These are phyloP conservation scores for Mercenaria mercenaria DNA, from an alignment of 1,140 invertebrate genomes.

Conservation along the genomic window DNA sequence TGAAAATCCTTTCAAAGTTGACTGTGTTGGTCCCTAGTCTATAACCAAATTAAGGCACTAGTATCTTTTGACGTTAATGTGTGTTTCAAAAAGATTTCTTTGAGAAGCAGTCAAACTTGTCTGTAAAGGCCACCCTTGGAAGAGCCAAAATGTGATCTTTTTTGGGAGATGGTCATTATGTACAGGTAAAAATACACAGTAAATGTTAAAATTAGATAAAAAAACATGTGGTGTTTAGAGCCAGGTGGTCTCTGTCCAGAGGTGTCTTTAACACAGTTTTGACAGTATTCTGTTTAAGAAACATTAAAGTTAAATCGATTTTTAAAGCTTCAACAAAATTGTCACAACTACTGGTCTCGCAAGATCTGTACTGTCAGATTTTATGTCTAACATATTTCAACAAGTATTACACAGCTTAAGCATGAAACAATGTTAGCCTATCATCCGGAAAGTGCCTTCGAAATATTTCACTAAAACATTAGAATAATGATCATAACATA, in stretches of 20 bases:
- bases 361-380: constrained; percentile 53
- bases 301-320: too few relatives aligned
- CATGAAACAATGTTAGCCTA: constrained; percentile 54
- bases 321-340: constrained; percentile 62
- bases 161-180: too few relatives aligned
- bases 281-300: too few relatives aligned
- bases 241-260: too few relatives aligned
- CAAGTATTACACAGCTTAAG: constrained; percentile 43
- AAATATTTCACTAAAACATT: constrained; percentile 28
- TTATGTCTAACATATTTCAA: constrained; percentile 65
- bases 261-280: too few relatives aligned
- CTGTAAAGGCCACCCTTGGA: too few relatives aligned
- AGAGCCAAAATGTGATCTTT: constrained; percentile 20
- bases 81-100: constrained; percentile 63
- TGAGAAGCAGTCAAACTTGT: too few relatives aligned
- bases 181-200: too few relatives aligned
- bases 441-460: constrained; percentile 52
- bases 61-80: constrained; percentile 69
- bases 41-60: constrained; percentile 64
- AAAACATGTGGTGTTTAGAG: too few relatives aligned
- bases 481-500: constrained; percentile 62
- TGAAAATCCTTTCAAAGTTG: constrained; percentile 55
- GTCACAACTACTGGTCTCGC: constrained; percentile 63
- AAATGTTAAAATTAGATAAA: too few relatives aligned
- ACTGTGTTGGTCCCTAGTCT: constrained; percentile 63